Evolutionary conservation across 1,140 invertebrate genomes (phyloP).

Genomic region (Monochamus saltuarius): DNA sequence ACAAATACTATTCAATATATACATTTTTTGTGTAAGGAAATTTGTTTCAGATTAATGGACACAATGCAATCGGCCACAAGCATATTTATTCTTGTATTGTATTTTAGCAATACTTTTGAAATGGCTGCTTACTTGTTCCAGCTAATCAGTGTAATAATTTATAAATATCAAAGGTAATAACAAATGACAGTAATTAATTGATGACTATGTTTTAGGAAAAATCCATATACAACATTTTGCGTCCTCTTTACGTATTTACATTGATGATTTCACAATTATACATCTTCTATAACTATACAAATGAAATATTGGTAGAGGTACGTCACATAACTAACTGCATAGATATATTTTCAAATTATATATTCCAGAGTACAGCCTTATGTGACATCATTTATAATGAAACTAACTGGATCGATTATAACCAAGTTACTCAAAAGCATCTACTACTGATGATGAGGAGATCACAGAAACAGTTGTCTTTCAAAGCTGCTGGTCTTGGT

Average conservation of each 20-base stretch:
- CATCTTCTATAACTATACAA: too few species aligned
- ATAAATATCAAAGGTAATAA: too few species aligned
- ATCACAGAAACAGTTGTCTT: not conserved
- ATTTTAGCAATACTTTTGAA: slow-evolving; percentile 1
- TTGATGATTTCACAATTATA: too few species aligned
- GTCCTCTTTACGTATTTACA: too few species aligned
- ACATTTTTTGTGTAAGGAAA: not conserved
- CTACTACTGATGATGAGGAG: not conserved
- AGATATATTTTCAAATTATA: too few species aligned
- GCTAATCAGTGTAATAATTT: not conserved
- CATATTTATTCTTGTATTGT: not conserved
- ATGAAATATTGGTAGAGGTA: too few species aligned
- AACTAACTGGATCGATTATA: not conserved
- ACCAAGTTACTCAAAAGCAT: not conserved
- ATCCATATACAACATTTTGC: too few species aligned
- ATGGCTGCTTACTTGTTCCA: not conserved
- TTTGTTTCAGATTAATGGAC: not conserved
- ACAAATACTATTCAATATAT: too few species aligned
- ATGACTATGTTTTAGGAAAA: too few species aligned
- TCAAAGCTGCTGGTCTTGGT: not conserved
- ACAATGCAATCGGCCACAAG: not conserved
- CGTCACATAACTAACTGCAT: too few species aligned
- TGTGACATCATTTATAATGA: slow-evolving; percentile 1
- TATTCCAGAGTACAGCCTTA: not conserved
- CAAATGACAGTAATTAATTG: too few species aligned